Conservation (phyloP, 2,113 vertebrate species). For the Trematocara macrostoma region DNA sequence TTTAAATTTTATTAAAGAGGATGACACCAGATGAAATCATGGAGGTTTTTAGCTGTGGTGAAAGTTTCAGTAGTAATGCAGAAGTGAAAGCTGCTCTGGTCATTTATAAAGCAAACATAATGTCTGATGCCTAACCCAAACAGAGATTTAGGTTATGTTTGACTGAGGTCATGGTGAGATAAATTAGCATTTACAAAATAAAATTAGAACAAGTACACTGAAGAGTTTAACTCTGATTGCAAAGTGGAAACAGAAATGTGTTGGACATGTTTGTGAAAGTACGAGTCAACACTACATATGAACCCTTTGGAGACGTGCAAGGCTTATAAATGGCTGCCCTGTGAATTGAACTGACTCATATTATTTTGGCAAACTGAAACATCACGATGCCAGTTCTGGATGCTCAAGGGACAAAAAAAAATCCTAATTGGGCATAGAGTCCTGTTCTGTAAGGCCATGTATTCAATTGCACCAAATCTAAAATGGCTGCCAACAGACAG, state of each 20-base stretch:
- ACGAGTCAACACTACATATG: background rate
- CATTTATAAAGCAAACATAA: background rate
- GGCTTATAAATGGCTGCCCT: background rate
- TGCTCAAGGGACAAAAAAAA: background rate
- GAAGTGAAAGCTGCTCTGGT: background rate
- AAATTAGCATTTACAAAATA: background rate
- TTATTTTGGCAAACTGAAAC: background rate
- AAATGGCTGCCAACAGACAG: constrained; percentile 30
- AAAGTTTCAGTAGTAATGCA: background rate
- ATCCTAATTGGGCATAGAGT: background rate
- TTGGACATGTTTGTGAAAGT: constrained; percentile 48
- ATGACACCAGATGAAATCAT: background rate
- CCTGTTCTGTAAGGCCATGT: background rate
- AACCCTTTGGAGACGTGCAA: background rate
- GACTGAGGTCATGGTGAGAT: background rate
- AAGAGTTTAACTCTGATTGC: background rate
- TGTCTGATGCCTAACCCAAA: background rate
- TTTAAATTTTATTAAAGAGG: background rate
- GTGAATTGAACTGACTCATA: background rate
- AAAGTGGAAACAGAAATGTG: background rate
- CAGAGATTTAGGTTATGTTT: background rate
- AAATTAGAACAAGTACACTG: background rate
- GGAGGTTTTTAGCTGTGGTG: background rate
- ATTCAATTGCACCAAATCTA: background rate
- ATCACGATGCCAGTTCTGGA: background rate